Base-by-base conservation (phyloP, 1,140 invertebrate genomes). In the Brachystomella parvula region DNA sequence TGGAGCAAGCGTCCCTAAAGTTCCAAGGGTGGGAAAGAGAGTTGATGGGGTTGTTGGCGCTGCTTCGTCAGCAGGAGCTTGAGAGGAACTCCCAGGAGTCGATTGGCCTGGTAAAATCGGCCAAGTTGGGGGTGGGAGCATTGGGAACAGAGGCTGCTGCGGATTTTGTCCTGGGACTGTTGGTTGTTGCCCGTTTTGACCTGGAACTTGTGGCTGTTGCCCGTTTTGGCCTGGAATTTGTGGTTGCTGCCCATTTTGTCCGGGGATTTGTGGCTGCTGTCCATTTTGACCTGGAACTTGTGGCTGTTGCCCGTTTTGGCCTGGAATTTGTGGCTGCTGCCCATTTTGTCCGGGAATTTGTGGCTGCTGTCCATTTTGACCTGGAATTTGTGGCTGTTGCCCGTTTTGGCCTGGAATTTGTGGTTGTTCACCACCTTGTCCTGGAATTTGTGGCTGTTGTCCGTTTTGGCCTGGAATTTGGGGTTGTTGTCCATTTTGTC, bases 81-180 rank as follows among this genome's bases (percentile, higher is more conserved):
- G 58, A 3, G 77, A 56, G 2, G 68, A 47, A 17, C 32, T 35
- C 17, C 3, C 3, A 19, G 49, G 49, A 6, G 49, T 24, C 24
- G 49, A 29, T 59, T 59, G 30, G 6, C 26, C 30, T 59, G 57
- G 30, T 9, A 53, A 44, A 32, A 47, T 63, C 30, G 44, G 61
- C 17, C n/a, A n/a, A 57, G 32, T 28, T 24, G 49, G 21, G 12
- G 32, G 33, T 28, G n/a, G 62, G 62, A n/a, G 26, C 39, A 47
- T 26, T 58, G 47, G 29, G 47, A 2, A 57, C 33, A 30, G 29
- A 47, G 30, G 30, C 26, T 64, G 2, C 39, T 44, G 39, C 9
- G n/a, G n/a, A n/a, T n/a, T n/a, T n/a, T 3, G 33, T 56, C 33
- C 47, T 21, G 47, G 39, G 2, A 39, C 53, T n/a, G 47, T 2